phyloP scores from a whole-genome alignment of 2,797 vertebrate genomes.

The Lates japonicus region DNA sequence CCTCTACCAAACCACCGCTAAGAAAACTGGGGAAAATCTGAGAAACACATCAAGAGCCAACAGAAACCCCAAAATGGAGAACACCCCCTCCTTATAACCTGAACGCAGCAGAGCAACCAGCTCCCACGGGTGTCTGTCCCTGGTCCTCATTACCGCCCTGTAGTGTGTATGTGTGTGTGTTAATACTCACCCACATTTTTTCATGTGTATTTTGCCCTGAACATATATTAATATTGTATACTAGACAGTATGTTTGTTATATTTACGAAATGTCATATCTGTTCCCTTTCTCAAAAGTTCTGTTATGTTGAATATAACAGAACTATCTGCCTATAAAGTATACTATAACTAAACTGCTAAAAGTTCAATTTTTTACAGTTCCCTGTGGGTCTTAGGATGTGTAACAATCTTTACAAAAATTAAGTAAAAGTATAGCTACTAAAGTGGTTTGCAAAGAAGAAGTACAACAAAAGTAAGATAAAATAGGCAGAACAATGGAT shows the following conservation, averaged over 20 bases:
- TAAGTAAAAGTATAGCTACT: neutral
- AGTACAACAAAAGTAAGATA: neutral
- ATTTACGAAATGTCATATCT: neutral
- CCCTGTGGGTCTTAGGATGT: neutral
- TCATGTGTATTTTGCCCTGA: conserved; percentile 11
- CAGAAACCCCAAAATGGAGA: conserved; percentile 70
- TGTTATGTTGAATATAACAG: neutral
- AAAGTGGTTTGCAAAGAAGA: neutral
- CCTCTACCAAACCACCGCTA: conserved; percentile 62
- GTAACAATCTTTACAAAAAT: neutral
- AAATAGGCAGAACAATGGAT: neutral
- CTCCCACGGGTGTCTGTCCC: conserved; percentile 57
- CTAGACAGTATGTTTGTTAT: neutral
- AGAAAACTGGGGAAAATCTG: conserved; percentile 78
- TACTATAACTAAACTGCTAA: neutral
- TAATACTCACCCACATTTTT: conserved; percentile 13
- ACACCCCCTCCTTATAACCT: conserved; percentile 54
- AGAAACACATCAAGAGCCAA: conserved; percentile 77
- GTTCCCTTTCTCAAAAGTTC: neutral
- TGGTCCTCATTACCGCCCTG: conserved; percentile 65
- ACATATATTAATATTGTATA: conserved; percentile 20
- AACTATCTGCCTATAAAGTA: neutral
- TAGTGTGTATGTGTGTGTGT: conserved; percentile 38
- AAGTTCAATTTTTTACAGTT: neutral
- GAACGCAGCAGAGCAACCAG: conserved; percentile 47